A percentile compares a stretch with the other conserved stretches of the same genome.
phyloP scores from a whole-genome alignment of 2,888 invertebrate species.

The Drosophila greeni region DNA sequence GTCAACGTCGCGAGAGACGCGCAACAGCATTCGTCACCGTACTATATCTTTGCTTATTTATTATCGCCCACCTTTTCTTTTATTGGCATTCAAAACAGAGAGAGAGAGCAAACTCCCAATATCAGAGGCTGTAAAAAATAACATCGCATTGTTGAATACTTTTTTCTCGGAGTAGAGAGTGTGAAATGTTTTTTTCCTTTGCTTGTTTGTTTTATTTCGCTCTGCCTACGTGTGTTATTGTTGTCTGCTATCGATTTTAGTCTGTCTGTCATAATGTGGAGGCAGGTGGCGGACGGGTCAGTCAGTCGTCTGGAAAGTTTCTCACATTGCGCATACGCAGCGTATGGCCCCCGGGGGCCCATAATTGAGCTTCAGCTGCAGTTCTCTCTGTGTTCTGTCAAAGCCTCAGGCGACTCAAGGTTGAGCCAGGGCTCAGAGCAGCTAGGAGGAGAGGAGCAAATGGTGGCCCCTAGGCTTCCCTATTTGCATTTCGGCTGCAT shows the following conservation, averaged over 20 bases:
- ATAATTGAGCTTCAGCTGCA: constrained; percentile 63
- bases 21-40: constrained; percentile 37
- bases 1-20: constrained; percentile 71
- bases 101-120: constrained; percentile 16
- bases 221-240: constrained; percentile 32
- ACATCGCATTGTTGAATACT: constrained; percentile 41
- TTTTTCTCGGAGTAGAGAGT: constrained; percentile 20
- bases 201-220: constrained; percentile 1
- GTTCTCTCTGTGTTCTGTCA: constrained; percentile 25
- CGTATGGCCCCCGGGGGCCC: constrained; percentile 39
- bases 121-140: constrained; percentile 24
- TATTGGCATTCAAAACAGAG: constrained; percentile 41
- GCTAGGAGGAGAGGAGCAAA: not conserved
- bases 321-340: constrained; percentile 62
- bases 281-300: constrained; percentile 17
- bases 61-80: constrained; percentile 32
- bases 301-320: constrained; percentile 47
- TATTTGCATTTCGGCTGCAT: constrained; percentile 70
- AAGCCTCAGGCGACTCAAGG: constrained; percentile 44
- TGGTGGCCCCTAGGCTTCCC: constrained; percentile 47
- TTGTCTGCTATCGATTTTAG: constrained; percentile 55
- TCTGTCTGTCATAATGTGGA: constrained; percentile 38
- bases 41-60: constrained; percentile 36
- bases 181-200: constrained; percentile 25
- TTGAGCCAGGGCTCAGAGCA: not conserved